These are phyloP conservation scores for Ophthalmolycus amberensis DNA, from an alignment of 2,113 vertebrate genomes.

Conservation along the genomic window DNA sequence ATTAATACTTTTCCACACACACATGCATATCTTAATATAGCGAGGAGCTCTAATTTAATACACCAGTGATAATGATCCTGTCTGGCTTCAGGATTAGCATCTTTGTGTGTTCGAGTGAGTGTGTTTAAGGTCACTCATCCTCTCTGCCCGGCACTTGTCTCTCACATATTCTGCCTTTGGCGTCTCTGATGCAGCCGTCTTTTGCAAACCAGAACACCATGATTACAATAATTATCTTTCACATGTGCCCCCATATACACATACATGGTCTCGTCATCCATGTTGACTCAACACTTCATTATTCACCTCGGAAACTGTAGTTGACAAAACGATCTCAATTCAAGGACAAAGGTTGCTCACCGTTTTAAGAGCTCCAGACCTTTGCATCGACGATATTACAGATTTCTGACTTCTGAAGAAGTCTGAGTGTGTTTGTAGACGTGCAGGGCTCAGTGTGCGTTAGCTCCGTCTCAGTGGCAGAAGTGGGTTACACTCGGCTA, in stretches of 20 bases:
- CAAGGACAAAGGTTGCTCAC: too few relatives aligned
- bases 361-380: too few relatives aligned
- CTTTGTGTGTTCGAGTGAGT: constrained; percentile 38
- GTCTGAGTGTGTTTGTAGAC: too few relatives aligned
- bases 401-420: neutral
- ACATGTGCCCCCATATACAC: too few relatives aligned
- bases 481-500: constrained; percentile 51
- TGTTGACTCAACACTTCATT: neutral
- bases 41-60: constrained; percentile 57
- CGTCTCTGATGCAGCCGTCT: constrained; percentile 14
- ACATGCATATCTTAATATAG: constrained; percentile 32
- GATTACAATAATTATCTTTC: too few relatives aligned
- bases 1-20: neutral
- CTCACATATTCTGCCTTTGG: neutral
- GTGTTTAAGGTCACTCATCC: constrained; percentile 40
- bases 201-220: neutral
- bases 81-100: constrained; percentile 41
- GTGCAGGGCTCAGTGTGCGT: neutral
- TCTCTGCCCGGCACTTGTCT: neutral
- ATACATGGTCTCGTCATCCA: neutral
- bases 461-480: constrained; percentile 15
- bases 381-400: too few relatives aligned
- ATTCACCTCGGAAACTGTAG: too few relatives aligned
- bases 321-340: neutral
- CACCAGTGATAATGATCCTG: constrained; percentile 49